Evolutionary conservation across 1,140 invertebrate species (phyloP), one percentile per base, ranked within the genome.

Genomic region (Sycobia sp.): DNA sequence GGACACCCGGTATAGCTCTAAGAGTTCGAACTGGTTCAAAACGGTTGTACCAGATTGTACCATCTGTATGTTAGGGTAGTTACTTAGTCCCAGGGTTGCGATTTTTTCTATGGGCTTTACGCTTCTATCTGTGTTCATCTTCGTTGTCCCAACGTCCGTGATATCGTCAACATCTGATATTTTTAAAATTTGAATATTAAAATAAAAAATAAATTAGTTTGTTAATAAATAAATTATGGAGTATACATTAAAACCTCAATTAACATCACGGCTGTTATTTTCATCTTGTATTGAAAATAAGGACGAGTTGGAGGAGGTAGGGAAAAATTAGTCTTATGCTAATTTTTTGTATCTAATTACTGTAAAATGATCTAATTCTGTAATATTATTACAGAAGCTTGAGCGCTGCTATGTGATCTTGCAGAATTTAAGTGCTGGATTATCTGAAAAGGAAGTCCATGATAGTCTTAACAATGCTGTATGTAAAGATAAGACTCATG

Each of bases 401-500:
- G 93, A 96, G 76, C 88, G 89, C 74, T 91, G 91, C 70, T 92
- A 91, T 78, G 82, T 82, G 63, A 86, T 85, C 70, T 83, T 97
- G 54, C 90, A 91, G 77, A 87, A 85, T 69, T 80, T 96, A 65
- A 89, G 90, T 25, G 83, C 87, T 57, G 93, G 92, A 58, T 84
- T 94, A 62, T 94, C 92, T 60, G 95, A 98, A 76, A 94, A 96
- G 77, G 95, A 98, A 82, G 89, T 91, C 64, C 94, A 97, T 75
- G 95, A 97, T 81, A 90, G 89, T 11, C 83, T 97, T 11, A 95
- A 92, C 74, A 93, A 90, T 81, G 88, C 91, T 34, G 89, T 94
- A 47, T 91, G 90, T 73, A 95, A 96, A 77, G 92, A 94, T 62
- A 89, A 90, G 73, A 90, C 88, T 68, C 91, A 93, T 78, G 95